Evolutionary conservation across 2,888 invertebrate genomes (phyloP).

Genomic region (Tromatobia lineatoria): DNA sequence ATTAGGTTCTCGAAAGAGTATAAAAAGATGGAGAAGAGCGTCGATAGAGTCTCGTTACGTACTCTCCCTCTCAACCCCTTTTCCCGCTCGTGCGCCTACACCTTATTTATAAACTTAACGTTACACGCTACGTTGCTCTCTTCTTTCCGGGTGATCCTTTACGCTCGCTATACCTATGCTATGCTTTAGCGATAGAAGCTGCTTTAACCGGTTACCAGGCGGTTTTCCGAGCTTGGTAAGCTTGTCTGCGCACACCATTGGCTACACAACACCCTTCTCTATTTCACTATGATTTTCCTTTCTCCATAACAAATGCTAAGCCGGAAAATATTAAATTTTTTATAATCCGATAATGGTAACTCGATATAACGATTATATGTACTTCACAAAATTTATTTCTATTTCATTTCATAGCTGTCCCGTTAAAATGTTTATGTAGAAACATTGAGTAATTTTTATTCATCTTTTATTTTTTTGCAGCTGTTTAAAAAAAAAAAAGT

Average conservation of each 20-base stretch:
- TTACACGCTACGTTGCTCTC: slow-evolving; percentile 62
- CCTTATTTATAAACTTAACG: slow-evolving; percentile 66
- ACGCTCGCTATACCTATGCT: slow-evolving; percentile 36
- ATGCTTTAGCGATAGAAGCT: slow-evolving; percentile 10
- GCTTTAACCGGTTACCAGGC: slow-evolving; percentile 54
- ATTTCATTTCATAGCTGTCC: no score
- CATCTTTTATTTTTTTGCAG: no score
- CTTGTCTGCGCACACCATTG: slow-evolving; percentile 61
- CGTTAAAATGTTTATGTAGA: no score
- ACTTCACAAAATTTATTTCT: slow-evolving; percentile 11
- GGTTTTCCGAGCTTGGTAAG: slow-evolving; percentile 56
- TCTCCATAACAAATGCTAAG: slow-evolving; percentile 43
- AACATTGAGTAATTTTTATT: no score
- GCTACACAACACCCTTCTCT: slow-evolving; percentile 49
- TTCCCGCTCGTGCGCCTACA: slow-evolving; percentile 51
- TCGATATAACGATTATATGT: slow-evolving; percentile 57
- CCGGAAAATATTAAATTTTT: slow-evolving; percentile 50
- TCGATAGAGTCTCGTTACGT: slow-evolving; percentile 42
- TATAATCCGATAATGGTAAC: slow-evolving; percentile 56
- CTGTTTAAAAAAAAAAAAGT: no score
- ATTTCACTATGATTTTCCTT: slow-evolving; percentile 34
- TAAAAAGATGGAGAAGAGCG: slow-evolving; percentile 32
- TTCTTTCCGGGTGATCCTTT: slow-evolving; percentile 66
- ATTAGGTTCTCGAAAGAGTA: slow-evolving; percentile 13
- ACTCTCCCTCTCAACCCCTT: slow-evolving; percentile 13